Evolutionary conservation across 2,797 vertebrate genomes (phyloP).

Genomic region (Tarsius wallacei): DNA sequence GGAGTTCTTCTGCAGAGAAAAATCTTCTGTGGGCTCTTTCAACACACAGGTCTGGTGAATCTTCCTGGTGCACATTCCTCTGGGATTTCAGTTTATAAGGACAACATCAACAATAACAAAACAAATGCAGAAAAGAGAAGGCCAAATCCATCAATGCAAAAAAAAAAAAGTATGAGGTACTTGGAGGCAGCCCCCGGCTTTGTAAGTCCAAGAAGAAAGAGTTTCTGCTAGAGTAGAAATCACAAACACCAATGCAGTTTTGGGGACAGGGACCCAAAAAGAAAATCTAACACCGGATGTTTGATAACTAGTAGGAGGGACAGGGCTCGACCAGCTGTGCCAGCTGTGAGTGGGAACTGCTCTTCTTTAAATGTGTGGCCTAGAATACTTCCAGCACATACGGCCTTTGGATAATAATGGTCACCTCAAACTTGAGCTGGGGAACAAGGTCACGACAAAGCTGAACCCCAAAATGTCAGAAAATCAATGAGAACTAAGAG

Average conservation of each 20-base stretch:
- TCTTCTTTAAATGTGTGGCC: background rate
- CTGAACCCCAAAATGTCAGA: background rate
- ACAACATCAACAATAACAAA: constrained; percentile 4
- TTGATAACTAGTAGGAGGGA: background rate
- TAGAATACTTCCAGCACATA: background rate
- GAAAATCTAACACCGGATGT: background rate
- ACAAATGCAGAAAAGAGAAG: background rate
- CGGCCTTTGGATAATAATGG: background rate
- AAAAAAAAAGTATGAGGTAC: background rate
- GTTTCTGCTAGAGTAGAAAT: background rate
- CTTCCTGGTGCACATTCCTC: background rate
- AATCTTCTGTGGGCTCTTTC: background rate
- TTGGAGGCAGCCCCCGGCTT: background rate
- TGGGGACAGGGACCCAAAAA: background rate
- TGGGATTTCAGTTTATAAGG: background rate
- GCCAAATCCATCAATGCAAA: background rate
- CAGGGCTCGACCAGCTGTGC: background rate
- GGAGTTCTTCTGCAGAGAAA: background rate
- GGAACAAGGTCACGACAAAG: background rate
- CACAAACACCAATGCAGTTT: background rate
- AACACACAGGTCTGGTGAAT: background rate
- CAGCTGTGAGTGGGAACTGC: background rate
- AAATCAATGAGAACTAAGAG: background rate
- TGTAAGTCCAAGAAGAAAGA: background rate
- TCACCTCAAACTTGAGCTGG: background rate